These are phyloP conservation scores for Xanthorhoe designata DNA, from an alignment of 2,888 invertebrate species.

Conservation along the genomic window DNA sequence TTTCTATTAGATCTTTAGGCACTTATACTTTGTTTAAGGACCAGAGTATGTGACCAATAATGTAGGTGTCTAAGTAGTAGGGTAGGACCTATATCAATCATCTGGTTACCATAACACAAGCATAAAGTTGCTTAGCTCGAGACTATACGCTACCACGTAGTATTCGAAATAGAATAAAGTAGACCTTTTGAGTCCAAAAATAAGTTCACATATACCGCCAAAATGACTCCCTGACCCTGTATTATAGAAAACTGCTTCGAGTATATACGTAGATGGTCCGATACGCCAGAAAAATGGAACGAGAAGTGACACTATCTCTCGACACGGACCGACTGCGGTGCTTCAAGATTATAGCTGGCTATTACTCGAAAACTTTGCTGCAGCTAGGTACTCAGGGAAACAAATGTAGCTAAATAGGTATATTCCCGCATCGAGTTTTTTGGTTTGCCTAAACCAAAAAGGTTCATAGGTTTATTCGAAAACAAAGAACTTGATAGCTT, in stretches of 20 bases:
- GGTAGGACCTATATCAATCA: no score
- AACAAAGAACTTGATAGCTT: no score
- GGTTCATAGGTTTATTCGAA: no score
- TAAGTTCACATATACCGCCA: background rate
- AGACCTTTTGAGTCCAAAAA: background rate
- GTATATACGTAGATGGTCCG: slow-evolving; percentile 22
- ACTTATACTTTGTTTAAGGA: no score
- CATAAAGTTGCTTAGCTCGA: no score
- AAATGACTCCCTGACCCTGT: background rate
- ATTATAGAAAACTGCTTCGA: no score
- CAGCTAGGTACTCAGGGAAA: slow-evolving; percentile 11
- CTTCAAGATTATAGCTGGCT: slow-evolving; percentile 32
- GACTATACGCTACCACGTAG: no score
- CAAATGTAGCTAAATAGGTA: background rate
- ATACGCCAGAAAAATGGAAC: slow-evolving; percentile 37
- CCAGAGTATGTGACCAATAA: no score
- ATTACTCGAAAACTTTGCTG: slow-evolving; percentile 27
- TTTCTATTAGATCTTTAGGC: background rate
- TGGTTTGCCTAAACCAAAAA: no score
- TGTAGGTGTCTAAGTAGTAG: no score
- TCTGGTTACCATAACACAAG: no score
- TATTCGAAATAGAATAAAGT: no score
- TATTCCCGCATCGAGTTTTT: background rate
- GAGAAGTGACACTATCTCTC: slow-evolving; percentile 31
- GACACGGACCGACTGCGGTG: slow-evolving; percentile 27